Evolutionary conservation across 2,113 vertebrate species (phyloP).

Genomic region (Solea solea): DNA sequence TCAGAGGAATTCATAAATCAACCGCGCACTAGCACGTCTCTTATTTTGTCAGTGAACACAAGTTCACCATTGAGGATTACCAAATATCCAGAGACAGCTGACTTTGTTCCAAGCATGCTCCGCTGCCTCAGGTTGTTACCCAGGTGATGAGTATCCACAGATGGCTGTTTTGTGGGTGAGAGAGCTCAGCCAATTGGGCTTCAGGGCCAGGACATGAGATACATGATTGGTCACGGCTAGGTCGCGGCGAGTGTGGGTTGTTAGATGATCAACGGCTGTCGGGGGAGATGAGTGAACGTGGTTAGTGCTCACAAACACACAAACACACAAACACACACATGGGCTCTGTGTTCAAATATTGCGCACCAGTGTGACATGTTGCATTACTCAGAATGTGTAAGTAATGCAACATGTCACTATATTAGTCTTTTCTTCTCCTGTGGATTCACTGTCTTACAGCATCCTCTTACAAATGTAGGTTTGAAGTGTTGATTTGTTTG

Average conservation of each 20-base stretch:
- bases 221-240: conserved; percentile 66
- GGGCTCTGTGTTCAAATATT: conserved; percentile 26
- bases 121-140: conserved; percentile 68
- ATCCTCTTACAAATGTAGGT: background rate
- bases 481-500: conserved; percentile 9
- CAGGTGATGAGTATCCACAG: conserved; percentile 73
- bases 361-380: background rate
- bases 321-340: conserved; percentile 22
- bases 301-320: conserved; percentile 6
- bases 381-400: background rate
- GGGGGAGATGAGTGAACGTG: conserved; percentile 35
- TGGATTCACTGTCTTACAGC: background rate
- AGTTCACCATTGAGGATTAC: conserved; percentile 16
- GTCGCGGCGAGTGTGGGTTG: conserved; percentile 48
- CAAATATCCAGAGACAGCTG: conserved; percentile 45
- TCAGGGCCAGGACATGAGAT: conserved; percentile 34
- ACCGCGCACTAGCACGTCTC: background rate
- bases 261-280: conserved; percentile 53
- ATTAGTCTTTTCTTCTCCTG: background rate
- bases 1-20: background rate
- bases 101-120: conserved; percentile 53
- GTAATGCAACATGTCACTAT: background rate
- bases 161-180: conserved; percentile 71
- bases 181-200: conserved; percentile 67
- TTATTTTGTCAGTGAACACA: conserved; percentile 19